Conservation (phyloP, 2,797 vertebrate species). For the Siniperca obscura region DNA sequence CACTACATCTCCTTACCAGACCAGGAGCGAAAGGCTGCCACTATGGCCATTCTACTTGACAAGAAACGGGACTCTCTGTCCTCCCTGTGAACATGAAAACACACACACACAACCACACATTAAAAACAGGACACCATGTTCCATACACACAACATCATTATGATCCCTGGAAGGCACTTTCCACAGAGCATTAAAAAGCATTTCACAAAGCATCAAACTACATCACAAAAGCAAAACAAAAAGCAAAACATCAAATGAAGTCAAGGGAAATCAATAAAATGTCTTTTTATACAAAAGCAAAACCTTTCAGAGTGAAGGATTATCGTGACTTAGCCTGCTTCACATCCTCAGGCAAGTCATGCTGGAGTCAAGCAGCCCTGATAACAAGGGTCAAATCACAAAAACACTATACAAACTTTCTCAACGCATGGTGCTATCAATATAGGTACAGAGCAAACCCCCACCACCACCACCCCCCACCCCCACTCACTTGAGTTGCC, state of each 20-base stretch:
- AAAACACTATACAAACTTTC: constrained; percentile 55
- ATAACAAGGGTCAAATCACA: constrained; percentile 52
- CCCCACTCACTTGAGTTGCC: constrained; percentile 95
- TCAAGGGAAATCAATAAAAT: constrained; percentile 23
- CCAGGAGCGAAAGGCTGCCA: constrained; percentile 98
- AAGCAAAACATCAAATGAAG: neutral
- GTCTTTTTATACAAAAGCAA: constrained; percentile 44
- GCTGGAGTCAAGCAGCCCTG: constrained; percentile 51
- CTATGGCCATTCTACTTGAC: constrained; percentile 98
- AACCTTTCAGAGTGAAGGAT: constrained; percentile 32
- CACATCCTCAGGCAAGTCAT: constrained; percentile 40
- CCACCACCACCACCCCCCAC: no score
- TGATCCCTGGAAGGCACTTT: neutral
- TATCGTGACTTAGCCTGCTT: constrained; percentile 8
- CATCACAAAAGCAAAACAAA: constrained; percentile 13
- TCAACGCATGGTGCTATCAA: constrained; percentile 44
- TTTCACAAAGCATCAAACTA: constrained; percentile 18
- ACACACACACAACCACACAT: constrained; percentile 35
- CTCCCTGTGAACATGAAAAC: constrained; percentile 85
- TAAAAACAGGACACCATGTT: constrained; percentile 33
- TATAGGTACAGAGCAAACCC: constrained; percentile 49
- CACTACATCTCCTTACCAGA: constrained; percentile 88
- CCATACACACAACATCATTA: constrained; percentile 23
- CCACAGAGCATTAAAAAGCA: neutral
- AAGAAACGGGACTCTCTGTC: constrained; percentile 96